Base-by-base conservation (phyloP, 2,888 invertebrate genomes). In the Dasysyrphus tricinctus region DNA sequence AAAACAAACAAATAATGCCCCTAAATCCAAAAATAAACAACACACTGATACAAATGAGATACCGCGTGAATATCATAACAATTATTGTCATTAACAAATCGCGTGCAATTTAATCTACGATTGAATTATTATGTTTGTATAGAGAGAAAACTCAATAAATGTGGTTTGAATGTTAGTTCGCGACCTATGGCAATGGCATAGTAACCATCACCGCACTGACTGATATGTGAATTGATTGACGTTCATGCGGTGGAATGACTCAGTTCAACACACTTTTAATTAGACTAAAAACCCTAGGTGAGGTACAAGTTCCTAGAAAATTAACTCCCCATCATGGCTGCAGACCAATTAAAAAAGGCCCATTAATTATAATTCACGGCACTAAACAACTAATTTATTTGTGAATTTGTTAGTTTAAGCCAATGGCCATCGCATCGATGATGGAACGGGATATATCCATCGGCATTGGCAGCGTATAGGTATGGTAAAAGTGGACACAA, bases 351-450 rank as follows among this genome's bases (percentile, higher is more conserved):
- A 65, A 81, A 76, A 81, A 24, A 57, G 42, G 16, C 29, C 76
- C 72, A 81, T 77, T 77, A 81, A 77, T 77, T 81, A 77, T 81
- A 72, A 73, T 65, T 39, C 42, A 67, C 34, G 24, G 24, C 24
- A 12, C 72, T 77, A 65, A 24, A 77, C 77, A 81, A 76, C 65
- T 77, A 81, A 77, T 61, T 80, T 81, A 81, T 76, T 77, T 65
- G 81, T 47, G 24, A 57, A 77, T 81, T 81, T 77, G 70, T 65
- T 81, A 65, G 76, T 72, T 76, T 61, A 34, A 51, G 54, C 61
- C 56, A 47, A 63, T 65, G 49, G 39, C 16, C 19, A 49, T 39
- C 19, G 37, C 3, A 32, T 24, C 24, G 3, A 32, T 56, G 3
- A 32, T 56, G 8, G 5, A 34, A 16, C 24, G 9, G 9, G 32